Conservation (phyloP, 2,888 invertebrate genomes). For the Lithophane ornitopus region DNA sequence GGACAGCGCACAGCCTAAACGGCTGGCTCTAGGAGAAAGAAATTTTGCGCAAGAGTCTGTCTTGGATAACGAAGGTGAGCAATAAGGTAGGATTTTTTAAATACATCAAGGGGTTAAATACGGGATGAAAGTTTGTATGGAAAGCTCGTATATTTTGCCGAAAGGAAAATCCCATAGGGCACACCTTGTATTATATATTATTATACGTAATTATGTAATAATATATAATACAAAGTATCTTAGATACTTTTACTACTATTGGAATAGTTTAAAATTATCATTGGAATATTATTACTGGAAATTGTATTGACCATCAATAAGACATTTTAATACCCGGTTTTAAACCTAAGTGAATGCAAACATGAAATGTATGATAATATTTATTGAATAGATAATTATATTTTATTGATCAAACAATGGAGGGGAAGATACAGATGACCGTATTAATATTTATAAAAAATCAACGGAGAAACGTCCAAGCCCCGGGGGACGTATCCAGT, state of each 20-base stretch:
- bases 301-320: neutral
- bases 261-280: neutral
- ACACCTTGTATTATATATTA: too few relatives aligned
- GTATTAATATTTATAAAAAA: conserved; percentile 68
- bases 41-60: too few relatives aligned
- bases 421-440: conserved; percentile 40
- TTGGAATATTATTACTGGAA: neutral
- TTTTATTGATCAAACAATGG: conserved; percentile 50
- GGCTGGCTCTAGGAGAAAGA: too few relatives aligned
- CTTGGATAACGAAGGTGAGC: too few relatives aligned
- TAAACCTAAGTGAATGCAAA: neutral
- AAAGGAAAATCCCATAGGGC: too few relatives aligned
- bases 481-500: conserved; percentile 45
- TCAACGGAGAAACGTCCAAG: conserved; percentile 51
- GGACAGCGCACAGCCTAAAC: too few relatives aligned
- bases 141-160: too few relatives aligned
- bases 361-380: neutral
- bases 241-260: neutral
- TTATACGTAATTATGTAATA: too few relatives aligned
- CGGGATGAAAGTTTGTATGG: too few relatives aligned
- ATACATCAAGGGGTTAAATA: too few relatives aligned
- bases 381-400: conserved; percentile 7
- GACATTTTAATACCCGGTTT: neutral
- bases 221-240: too few relatives aligned
- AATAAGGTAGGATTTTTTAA: too few relatives aligned